Conservation (phyloP, 2,888 invertebrate genomes). For the Euzophera pinguis region DNA sequence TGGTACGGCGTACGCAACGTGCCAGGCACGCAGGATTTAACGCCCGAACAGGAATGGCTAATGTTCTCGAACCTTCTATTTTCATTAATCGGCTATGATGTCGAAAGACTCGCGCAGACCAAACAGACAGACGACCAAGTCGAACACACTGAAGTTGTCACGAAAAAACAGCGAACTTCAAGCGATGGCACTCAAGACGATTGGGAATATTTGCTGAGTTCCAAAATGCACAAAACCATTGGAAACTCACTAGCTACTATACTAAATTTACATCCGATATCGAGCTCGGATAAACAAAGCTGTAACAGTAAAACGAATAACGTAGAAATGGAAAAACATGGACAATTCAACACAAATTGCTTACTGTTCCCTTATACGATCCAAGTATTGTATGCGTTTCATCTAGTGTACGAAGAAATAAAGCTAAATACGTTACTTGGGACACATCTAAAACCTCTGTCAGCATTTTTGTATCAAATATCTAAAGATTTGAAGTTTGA, state of each 20-base stretch:
- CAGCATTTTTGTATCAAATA: conserved; percentile 85
- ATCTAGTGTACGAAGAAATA: conserved; percentile 94
- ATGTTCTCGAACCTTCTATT: conserved; percentile 82
- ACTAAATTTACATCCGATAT: conserved; percentile 50
- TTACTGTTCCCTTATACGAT: conserved; percentile 86
- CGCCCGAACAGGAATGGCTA: conserved; percentile 88
- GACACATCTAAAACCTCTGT: conserved; percentile 84
- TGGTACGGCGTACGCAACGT: conserved; percentile 95
- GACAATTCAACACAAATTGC: conserved; percentile 81
- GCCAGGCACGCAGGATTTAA: conserved; percentile 89
- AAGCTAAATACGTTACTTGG: conserved; percentile 88
- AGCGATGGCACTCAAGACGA: conserved; percentile 89
- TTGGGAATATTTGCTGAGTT: conserved; percentile 86
- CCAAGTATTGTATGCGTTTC: conserved; percentile 88
- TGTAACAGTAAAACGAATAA: conserved; percentile 20
- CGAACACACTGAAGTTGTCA: conserved; percentile 72
- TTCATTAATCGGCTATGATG: conserved; percentile 86
- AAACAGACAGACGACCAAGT: conserved; percentile 55
- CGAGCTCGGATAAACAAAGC: conserved; percentile 24
- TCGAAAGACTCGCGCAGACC: conserved; percentile 76
- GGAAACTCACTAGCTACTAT: conserved; percentile 60
- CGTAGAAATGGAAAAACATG: conserved; percentile 41
- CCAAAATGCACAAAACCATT: conserved; percentile 77
- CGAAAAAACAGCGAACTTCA: conserved; percentile 89
- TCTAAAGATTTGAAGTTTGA: conserved; percentile 86